Percentiles rank a stretch among this genome's conserved stretches.
These are phyloP conservation scores for Thereva nobilitata DNA, from an alignment of 2,888 invertebrate genomes.

Conservation along the genomic window DNA sequence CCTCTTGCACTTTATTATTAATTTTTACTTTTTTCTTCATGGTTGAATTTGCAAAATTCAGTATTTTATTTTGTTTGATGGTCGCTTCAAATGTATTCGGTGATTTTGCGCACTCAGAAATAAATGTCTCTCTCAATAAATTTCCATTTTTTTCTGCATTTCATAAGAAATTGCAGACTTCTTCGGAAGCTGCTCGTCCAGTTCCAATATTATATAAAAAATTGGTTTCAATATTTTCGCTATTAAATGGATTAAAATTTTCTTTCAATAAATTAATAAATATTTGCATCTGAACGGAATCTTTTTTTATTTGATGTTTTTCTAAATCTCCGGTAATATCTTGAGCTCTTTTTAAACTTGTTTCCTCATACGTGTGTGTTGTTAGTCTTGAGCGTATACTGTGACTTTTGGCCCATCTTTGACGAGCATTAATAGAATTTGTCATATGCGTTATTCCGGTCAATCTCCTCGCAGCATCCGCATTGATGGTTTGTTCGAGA, in stretches of 20 bases:
- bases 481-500: conserved; percentile 5
- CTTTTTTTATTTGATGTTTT: conserved; percentile 1
- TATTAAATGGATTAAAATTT: conserved; percentile 6
- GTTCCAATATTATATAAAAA: conserved; percentile 46
- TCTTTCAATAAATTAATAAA: conserved; percentile 20
- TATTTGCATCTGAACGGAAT: conserved; percentile 27
- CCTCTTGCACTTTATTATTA: conserved; percentile 46
- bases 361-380: conserved; percentile 34
- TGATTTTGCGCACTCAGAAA: conserved; percentile 45
- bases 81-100: conserved; percentile 44
- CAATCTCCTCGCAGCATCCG: conserved; percentile 23
- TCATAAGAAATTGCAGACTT: conserved; percentile 43
- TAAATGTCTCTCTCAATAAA: conserved; percentile 39
- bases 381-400: conserved; percentile 38
- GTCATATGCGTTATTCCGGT: conserved; percentile 42
- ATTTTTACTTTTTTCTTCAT: conserved; percentile 36
- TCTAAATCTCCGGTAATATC: conserved; percentile 26
- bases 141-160: conserved; percentile 45
- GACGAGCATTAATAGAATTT: conserved; percentile 43
- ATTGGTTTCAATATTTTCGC: conserved; percentile 21
- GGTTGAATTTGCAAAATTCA: conserved; percentile 43
- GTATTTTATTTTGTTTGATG: conserved; percentile 44
- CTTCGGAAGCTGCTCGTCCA: conserved; percentile 44
- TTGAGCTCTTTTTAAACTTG: conserved; percentile 18
- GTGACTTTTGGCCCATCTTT: conserved; percentile 41